Conservation (phyloP, 2,888 invertebrate genomes). For the Agrochola litura region DNA sequence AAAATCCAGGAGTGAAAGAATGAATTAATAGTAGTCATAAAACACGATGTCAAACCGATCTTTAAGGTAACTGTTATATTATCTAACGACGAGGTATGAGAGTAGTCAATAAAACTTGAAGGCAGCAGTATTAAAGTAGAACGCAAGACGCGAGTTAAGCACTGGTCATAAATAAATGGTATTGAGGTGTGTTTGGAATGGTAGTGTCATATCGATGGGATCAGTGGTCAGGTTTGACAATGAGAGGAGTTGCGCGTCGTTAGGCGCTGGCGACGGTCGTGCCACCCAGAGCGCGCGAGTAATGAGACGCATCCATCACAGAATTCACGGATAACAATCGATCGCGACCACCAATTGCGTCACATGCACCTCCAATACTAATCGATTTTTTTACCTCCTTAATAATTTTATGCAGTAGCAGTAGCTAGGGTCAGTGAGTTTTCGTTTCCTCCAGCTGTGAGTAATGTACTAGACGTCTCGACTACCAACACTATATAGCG, state of each 20-base stretch:
- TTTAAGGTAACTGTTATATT: slow-evolving; percentile 76
- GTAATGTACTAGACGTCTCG: neutral
- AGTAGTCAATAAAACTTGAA: slow-evolving; percentile 81
- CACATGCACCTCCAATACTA: slow-evolving; percentile 61
- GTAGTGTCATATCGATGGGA: slow-evolving; percentile 81
- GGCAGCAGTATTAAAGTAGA: slow-evolving; percentile 75
- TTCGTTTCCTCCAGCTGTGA: neutral
- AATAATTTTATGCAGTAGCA: slow-evolving; percentile 20
- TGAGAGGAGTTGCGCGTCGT: slow-evolving; percentile 77
- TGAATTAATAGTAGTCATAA: slow-evolving; percentile 82
- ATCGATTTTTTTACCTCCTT: slow-evolving; percentile 46
- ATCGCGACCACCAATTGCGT: slow-evolving; percentile 73
- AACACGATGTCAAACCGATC: slow-evolving; percentile 82
- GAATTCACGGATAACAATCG: slow-evolving; percentile 85
- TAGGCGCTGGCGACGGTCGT: slow-evolving; percentile 73
- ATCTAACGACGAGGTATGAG: slow-evolving; percentile 77
- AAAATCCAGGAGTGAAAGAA: slow-evolving; percentile 81
- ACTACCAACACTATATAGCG: neutral
- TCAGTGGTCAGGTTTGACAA: slow-evolving; percentile 82
- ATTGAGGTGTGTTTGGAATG: slow-evolving; percentile 85
- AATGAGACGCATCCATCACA: slow-evolving; percentile 86
- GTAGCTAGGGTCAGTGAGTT: slow-evolving; percentile 1
- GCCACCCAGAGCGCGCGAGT: slow-evolving; percentile 85
- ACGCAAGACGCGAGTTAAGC: slow-evolving; percentile 75
- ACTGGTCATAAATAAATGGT: slow-evolving; percentile 87